phyloP scores from a whole-genome alignment of 2,888 invertebrate genomes.

The Temnothorax rugatulus region DNA sequence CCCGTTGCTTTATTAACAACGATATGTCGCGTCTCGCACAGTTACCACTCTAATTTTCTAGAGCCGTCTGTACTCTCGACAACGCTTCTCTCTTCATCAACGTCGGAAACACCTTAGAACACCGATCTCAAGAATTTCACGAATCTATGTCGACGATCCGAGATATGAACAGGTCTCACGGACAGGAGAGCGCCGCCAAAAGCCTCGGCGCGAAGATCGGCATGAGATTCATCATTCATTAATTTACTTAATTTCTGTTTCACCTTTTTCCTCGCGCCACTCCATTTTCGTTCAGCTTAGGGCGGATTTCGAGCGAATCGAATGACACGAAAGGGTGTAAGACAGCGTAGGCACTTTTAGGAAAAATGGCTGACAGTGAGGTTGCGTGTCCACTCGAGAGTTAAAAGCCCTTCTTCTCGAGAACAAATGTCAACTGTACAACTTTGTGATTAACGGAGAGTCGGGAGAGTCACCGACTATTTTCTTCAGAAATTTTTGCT shows the following conservation, averaged over 20 bases:
- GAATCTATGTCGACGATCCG: background rate
- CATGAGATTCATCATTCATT: slow-evolving; percentile 23
- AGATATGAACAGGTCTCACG: slow-evolving; percentile 1
- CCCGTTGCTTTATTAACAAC: background rate
- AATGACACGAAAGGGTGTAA: slow-evolving; percentile 72
- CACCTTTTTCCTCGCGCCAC: slow-evolving; percentile 39
- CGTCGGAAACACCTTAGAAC: background rate
- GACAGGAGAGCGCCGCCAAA: slow-evolving; percentile 61
- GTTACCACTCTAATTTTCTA: slow-evolving; percentile 69
- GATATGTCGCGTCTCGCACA: slow-evolving; percentile 48
- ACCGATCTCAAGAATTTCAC: background rate
- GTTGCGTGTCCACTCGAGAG: slow-evolving; percentile 33
- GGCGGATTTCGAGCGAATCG: slow-evolving; percentile 61
- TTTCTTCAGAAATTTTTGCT: slow-evolving; percentile 14
- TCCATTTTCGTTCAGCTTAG: slow-evolving; percentile 58
- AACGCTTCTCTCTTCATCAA: background rate
- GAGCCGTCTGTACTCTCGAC: slow-evolving; percentile 66
- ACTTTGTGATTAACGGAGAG: background rate
- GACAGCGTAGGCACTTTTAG: slow-evolving; percentile 85
- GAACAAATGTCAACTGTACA: background rate
- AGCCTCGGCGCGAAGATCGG: slow-evolving; percentile 51
- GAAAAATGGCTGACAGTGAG: slow-evolving; percentile 74
- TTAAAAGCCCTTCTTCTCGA: slow-evolving; percentile 13
- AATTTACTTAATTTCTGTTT: slow-evolving; percentile 44
- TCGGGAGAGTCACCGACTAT: background rate